Evolutionary conservation across 2,797 vertebrate genomes (phyloP), one percentile per base, ranked within the genome.

Genomic region (Odontamblyopus lacepedii): DNA sequence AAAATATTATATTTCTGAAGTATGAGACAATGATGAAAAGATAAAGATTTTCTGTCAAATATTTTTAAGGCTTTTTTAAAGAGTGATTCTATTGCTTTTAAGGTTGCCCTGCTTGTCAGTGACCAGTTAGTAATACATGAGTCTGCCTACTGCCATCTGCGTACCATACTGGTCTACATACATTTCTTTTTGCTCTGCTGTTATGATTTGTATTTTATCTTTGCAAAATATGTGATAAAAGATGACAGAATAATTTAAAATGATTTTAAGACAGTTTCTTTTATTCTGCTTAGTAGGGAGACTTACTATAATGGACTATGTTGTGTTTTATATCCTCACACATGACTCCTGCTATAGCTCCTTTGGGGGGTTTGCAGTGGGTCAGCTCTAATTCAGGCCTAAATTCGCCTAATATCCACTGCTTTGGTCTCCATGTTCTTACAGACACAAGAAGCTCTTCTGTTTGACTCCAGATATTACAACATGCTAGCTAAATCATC

Each of bases 331-430:
- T 29, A 29, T 29, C 27, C 12, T 59, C 27, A 60, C 6, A 5
- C 62, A 63, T 11, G n/a, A 41, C 35, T 38, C 4, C n/a, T 56
- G n/a, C 32, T 63, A n/a, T 27, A 19, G n/a, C 62, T 26, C 60
- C 35, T 62, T 67, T 61, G 23, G 15, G 64, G n/a, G 35, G 5
- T 9, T 12, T 13, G 15, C 44, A 29, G 68, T 9, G 51, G 44
- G 59, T 65, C 41, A 72, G 16, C 61, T 59, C 51, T 65, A 30
- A 64, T 67, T 78, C 64, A 75, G 70, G n/a, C 38, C 68, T 32
- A 72, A 23, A 59, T 69, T 18, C 19, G 44, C 32, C 62, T 62
- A 23, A 73, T 73, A 48, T 29, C 23, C 26, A 44, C 63, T 75
- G 30, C 51, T 71, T 30, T 29, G 69, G 72, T 32, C 74, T 59